Evolutionary conservation across 2,888 invertebrate species (phyloP).

Genomic region (Timandra comae): DNA sequence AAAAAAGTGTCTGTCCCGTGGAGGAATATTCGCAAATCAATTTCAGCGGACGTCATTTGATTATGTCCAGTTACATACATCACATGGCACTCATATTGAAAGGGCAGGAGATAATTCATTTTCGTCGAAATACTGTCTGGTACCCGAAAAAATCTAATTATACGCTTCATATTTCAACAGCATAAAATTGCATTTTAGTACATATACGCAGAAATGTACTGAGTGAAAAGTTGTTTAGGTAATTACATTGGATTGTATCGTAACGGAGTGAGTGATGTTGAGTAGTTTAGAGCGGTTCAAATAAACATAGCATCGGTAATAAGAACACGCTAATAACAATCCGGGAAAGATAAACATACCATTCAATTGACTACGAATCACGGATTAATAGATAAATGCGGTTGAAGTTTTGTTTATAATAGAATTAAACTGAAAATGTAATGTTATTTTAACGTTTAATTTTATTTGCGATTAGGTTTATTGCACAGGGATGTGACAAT

Average conservation of each 20-base stretch:
- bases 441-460: no score
- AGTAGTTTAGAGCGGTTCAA: constrained; percentile 31
- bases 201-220: not conserved
- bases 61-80: constrained; percentile 38
- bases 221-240: constrained; percentile 15
- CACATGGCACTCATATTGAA: constrained; percentile 34
- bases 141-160: constrained; percentile 41
- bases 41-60: constrained; percentile 47
- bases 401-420: no score
- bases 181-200: constrained; percentile 13
- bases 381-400: no score
- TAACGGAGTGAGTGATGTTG: constrained; percentile 14
- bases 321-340: constrained; percentile 43
- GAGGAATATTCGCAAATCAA: constrained; percentile 41
- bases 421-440: no score
- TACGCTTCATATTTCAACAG: constrained; percentile 26
- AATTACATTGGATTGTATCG: constrained; percentile 18
- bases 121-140: constrained; percentile 51
- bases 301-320: constrained; percentile 43
- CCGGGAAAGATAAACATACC: constrained; percentile 50
- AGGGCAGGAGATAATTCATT: constrained; percentile 57
- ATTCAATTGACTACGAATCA: constrained; percentile 26
- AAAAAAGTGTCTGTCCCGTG: no score
- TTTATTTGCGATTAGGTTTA: no score
- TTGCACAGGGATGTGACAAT: no score